Base-by-base conservation (phyloP, 2,888 invertebrate species). In the Cyclophora albipunctata region DNA sequence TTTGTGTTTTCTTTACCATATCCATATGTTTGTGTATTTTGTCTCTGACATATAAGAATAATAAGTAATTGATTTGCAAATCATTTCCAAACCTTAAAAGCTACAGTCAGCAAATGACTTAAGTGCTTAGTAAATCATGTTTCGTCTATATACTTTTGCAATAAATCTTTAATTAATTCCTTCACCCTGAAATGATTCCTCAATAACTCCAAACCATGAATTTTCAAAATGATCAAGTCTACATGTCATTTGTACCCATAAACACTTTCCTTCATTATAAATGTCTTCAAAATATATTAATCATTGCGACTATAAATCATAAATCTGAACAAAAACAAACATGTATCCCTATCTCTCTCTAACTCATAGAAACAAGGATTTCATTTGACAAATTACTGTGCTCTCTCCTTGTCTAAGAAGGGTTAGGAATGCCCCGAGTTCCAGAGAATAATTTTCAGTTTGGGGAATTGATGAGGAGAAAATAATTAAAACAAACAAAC, bases 381-480 rank as follows among this genome's bases (percentile, higher is more conserved):
- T 82, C 37, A 77, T 83, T 84, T 86, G 86, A 84, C 84, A 84
- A 84, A 85, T 85, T 83, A 82, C 84, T 82, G 84, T 79, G 78
- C 77, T 69, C 71, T 78, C 74, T 75, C 75, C 81, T 79, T 82
- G 78, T 79, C 82, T 79, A 52, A 57, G 50, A 54, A 52, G 53
- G 52, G 52, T 52, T 48, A 45, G 47, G 45, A 54, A 50, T 47
- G 54, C 45, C 35, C 45, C 43, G 46, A 50, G 44, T 46, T 49
- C 45, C 3, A 6, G 44, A 37, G 37, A 37, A 52, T 52, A 45
- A 48, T 47, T 43, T 50, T 40, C 40, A 51, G 50, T 51, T 7
- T 48, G 34, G 53, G 52, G 52, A 55, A 47, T 53, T 42, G 37
- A 47, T 47, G 47, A 48, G 48, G 49, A 44, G 40, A 45, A 49